Percentiles rank a stretch among this genome's conserved stretches.
phyloP scores from a whole-genome alignment of 2,888 invertebrate genomes.

The Luperina testacea region DNA sequence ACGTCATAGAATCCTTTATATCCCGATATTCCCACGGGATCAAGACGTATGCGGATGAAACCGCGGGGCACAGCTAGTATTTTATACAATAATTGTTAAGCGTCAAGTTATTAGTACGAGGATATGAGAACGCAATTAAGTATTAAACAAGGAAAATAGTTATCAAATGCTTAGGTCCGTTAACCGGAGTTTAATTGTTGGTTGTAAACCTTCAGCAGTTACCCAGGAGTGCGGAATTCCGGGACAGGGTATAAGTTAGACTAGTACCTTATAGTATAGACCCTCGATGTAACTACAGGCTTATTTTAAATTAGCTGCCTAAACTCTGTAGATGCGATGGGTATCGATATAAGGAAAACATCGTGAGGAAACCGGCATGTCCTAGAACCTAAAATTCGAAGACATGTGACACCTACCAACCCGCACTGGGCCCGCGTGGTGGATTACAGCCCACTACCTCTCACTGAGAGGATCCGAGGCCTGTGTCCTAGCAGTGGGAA shows the following conservation, averaged over 20 bases:
- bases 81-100: not conserved
- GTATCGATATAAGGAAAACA: no score
- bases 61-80: not conserved
- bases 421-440: no score
- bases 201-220: conserved; percentile 5
- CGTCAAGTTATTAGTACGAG: not conserved
- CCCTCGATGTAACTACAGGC: not conserved
- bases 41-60: not conserved
- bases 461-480: no score
- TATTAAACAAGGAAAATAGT: conserved; percentile 7
- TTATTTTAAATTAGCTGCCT: no score
- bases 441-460: no score
- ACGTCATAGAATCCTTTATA: not conserved
- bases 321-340: no score
- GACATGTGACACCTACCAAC: no score
- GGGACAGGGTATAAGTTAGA: not conserved
- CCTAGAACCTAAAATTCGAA: no score
- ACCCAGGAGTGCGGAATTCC: not conserved
- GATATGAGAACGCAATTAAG: conserved; percentile 3
- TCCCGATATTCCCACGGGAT: not conserved
- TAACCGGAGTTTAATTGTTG: conserved; percentile 5
- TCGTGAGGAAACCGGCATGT: no score
- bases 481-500: no score
- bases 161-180: conserved; percentile 17
- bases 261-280: not conserved